Evolutionary conservation across 2,888 invertebrate genomes (phyloP).

Genomic region (Epicampocera succincta): DNA sequence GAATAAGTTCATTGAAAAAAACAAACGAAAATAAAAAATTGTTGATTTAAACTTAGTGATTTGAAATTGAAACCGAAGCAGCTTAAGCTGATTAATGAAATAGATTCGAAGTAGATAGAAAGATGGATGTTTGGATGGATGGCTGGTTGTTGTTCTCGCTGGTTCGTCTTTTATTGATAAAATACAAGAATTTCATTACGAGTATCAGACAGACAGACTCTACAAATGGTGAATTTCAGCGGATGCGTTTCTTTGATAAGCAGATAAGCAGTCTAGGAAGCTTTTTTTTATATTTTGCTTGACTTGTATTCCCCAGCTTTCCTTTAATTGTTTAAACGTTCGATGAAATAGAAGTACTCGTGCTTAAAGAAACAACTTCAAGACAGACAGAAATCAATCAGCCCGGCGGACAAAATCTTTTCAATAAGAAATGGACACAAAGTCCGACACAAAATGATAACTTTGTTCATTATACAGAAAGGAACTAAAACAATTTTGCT

Average conservation of each 20-base stretch:
- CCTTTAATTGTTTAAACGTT: too few species aligned
- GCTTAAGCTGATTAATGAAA: conserved; percentile 62
- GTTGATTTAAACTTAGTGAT: conserved; percentile 52
- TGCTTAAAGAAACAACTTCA: too few species aligned
- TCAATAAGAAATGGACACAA: neutral
- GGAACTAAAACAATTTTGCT: too few species aligned
- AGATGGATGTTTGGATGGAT: conserved; percentile 15
- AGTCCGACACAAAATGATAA: too few species aligned
- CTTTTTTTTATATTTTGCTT: too few species aligned
- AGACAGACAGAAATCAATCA: neutral
- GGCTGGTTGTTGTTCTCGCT: conserved; percentile 8
- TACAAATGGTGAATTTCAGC: conserved; percentile 3
- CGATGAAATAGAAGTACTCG: too few species aligned
- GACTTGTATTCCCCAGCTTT: too few species aligned
- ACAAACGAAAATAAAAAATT: conserved; percentile 26
- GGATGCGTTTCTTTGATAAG: neutral
- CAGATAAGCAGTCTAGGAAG: neutral
- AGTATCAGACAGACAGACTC: conserved; percentile 32
- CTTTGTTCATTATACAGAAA: too few species aligned
- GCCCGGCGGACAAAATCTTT: neutral
- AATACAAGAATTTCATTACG: conserved; percentile 22
- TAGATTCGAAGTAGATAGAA: conserved; percentile 51
- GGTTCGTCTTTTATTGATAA: conserved; percentile 21
- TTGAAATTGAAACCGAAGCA: conserved; percentile 51
- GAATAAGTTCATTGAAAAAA: conserved; percentile 6